Evolutionary conservation across 2,888 invertebrate species (phyloP).

Genomic region (Junonia oenone): DNA sequence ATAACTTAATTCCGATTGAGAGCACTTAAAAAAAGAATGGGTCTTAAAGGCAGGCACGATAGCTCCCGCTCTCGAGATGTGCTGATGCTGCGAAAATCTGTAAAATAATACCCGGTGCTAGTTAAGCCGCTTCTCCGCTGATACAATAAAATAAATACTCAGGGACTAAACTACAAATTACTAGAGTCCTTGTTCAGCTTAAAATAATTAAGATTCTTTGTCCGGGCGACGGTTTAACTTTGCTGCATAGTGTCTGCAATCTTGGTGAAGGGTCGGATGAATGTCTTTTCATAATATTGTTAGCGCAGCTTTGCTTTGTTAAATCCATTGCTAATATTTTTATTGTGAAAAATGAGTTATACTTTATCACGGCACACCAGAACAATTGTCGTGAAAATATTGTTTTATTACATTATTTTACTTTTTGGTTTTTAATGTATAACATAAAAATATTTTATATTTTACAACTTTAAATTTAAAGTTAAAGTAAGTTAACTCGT

Average conservation of each 20-base stretch:
- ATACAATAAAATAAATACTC: slow-evolving; percentile 69
- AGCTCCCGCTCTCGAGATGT: slow-evolving; percentile 43
- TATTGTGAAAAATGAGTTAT: slow-evolving; percentile 14
- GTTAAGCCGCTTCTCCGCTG: slow-evolving; percentile 56
- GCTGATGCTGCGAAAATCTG: slow-evolving; percentile 64
- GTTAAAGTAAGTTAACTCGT: too few species aligned
- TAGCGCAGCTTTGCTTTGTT: slow-evolving; percentile 18
- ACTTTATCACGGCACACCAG: neutral
- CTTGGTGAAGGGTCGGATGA: slow-evolving; percentile 29
- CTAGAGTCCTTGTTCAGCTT: slow-evolving; percentile 61
- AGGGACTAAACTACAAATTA: slow-evolving; percentile 65
- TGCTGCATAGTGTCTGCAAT: slow-evolving; percentile 36
- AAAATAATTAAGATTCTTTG: slow-evolving; percentile 75
- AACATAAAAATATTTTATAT: neutral
- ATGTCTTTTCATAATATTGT: slow-evolving; percentile 25
- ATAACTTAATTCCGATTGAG: slow-evolving; percentile 61
- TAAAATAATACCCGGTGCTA: slow-evolving; percentile 61
- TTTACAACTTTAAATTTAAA: too few species aligned
- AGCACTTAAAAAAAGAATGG: slow-evolving; percentile 56
- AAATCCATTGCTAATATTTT: slow-evolving; percentile 17
- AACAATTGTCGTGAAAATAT: neutral
- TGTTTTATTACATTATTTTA: neutral
- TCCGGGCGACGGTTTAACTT: slow-evolving; percentile 46
- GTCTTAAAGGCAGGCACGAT: slow-evolving; percentile 42
- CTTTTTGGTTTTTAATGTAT: neutral